Conservation (phyloP, 1,140 invertebrate species). For the Zaprionus ornatus region DNA sequence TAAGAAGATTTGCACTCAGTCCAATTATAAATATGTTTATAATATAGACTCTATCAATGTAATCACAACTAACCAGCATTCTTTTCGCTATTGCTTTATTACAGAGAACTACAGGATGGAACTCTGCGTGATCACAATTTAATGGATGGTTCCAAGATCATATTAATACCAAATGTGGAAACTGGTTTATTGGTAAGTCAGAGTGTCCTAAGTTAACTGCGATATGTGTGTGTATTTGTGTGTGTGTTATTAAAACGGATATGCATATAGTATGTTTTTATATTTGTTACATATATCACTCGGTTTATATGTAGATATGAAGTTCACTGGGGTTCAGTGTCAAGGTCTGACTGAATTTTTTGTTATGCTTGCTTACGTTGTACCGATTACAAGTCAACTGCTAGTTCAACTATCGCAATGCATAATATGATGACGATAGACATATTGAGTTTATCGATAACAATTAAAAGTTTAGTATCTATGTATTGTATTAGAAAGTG, state of each 20-base stretch:
- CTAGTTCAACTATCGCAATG: not conserved
- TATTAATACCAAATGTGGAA: constrained; percentile 95
- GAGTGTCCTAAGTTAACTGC: not conserved
- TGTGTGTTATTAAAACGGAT: constrained; percentile 5
- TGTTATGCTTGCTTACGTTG: not conserved
- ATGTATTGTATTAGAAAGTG: too few species aligned
- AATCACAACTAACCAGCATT: not conserved
- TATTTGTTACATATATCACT: not conserved
- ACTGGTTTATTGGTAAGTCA: constrained; percentile 95
- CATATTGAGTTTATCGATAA: too few species aligned
- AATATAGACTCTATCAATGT: not conserved
- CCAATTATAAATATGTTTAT: not conserved
- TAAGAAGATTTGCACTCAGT: too few species aligned
- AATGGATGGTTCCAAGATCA: constrained; percentile 93
- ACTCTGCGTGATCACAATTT: constrained; percentile 94
- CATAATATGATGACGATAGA: too few species aligned
- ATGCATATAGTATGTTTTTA: constrained; percentile 11
- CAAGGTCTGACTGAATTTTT: constrained; percentile 4
- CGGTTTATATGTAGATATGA: not conserved
- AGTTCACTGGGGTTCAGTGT: constrained; percentile 42
- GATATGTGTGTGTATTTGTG: not conserved
- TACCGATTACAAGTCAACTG: not conserved
- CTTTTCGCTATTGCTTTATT: constrained; percentile 78
- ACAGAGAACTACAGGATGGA: constrained; percentile 94
- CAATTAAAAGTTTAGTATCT: too few species aligned